Base-by-base conservation (phyloP, 2,797 vertebrate genomes). In the Chaetophractus vellerosus region DNA sequence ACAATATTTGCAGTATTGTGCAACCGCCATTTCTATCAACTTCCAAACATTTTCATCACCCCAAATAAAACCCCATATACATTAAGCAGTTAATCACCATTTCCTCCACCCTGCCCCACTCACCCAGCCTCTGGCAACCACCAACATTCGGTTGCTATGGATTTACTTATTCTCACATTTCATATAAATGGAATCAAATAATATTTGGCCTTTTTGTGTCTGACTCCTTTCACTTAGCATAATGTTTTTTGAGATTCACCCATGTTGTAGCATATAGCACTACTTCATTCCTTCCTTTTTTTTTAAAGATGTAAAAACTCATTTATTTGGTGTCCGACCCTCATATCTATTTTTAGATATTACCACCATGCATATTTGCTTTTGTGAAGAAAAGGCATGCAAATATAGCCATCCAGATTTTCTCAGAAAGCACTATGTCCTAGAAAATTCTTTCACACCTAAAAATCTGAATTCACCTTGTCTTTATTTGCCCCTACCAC, bases 321-420 rank as follows among this genome's bases (percentile, higher is more conserved):
- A 97, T 93, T 95, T 96, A 96, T 94, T 90, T 97, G 88, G 92
- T 97, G 75, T 83, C 94, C 91, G 86, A 78, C 14, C 48, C 71
- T 85, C 38, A 19, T 64, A 55, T 78, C 93, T 97, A 95, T 89
- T 94, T 96, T 94, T 96, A 96, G 88, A 38, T 89, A 45, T 66
- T 88, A 63, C 48, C 33, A 81, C 26, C 10, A 81, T 92, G 75
- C 31, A 45, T 72, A 74, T 80, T 84, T 90, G 72, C 80, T 94
- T 92, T 89, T 52, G 66, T 72, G 92, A 93, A 92, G 88, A 84
- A 90, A 28, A 78, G 33, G 38, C 71, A 90, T 61, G 76, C 64
- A 96, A 90, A 93, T 75, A 76, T 1, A 94, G 83, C 11, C 66
- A 48, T 48, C 55, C 41, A 94, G 63, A 84, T 45, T 61, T 92